Evolutionary conservation across 2,888 invertebrate species (phyloP).

Genomic region (Adelognathus sp.): DNA sequence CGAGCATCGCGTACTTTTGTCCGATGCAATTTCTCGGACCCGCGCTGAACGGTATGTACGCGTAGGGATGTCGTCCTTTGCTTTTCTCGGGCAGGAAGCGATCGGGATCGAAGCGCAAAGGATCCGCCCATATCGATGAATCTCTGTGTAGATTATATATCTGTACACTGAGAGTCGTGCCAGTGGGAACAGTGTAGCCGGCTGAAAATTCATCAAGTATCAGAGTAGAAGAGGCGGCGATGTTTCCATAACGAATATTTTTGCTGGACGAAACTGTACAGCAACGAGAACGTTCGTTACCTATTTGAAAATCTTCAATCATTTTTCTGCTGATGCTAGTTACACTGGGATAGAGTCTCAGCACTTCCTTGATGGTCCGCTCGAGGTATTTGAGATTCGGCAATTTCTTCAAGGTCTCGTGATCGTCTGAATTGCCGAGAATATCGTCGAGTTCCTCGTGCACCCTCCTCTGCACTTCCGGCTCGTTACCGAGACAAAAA

Average conservation of each 20-base stretch:
- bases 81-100: too few species aligned
- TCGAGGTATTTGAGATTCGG: slow-evolving; percentile 82
- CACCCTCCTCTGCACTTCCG: slow-evolving; percentile 80
- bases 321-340: slow-evolving; percentile 82
- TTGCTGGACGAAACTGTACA: background rate
- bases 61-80: slow-evolving; percentile 70
- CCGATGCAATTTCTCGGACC: too few species aligned
- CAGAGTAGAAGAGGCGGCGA: too few species aligned
- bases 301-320: slow-evolving; percentile 80
- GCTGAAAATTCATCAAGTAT: too few species aligned
- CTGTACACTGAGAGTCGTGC: slow-evolving; percentile 76
- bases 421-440: slow-evolving; percentile 71
- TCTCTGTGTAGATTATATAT: slow-evolving; percentile 82
- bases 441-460: slow-evolving; percentile 80
- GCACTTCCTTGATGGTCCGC: slow-evolving; percentile 83
- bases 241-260: background rate
- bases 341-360: slow-evolving; percentile 83
- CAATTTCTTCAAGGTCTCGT: slow-evolving; percentile 75
- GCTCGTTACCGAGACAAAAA: too few species aligned
- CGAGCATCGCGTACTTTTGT: too few species aligned
- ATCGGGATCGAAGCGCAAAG: too few species aligned
- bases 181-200: slow-evolving; percentile 79
- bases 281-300: too few species aligned
- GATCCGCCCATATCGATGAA: slow-evolving; percentile 81
- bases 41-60: too few species aligned